Evolutionary conservation across 2,113 vertebrate genomes (phyloP).

Genomic region (Arenaria interpres): DNA sequence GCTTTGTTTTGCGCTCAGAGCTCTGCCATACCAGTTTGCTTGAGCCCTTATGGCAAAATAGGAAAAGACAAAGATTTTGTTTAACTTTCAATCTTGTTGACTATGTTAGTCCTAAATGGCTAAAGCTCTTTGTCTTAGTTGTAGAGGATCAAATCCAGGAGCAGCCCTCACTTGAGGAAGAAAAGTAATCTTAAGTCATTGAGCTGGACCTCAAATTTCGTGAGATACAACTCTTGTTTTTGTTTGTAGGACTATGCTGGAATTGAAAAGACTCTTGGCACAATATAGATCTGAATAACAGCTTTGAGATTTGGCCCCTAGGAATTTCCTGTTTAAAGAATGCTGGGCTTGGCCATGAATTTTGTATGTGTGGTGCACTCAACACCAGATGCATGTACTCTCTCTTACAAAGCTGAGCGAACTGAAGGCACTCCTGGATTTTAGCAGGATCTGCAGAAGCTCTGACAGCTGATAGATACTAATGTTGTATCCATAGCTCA

Average conservation of each 20-base stretch:
- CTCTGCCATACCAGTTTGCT: not conserved
- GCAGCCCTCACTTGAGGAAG: not conserved
- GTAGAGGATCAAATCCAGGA: not conserved
- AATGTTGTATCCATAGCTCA: not conserved
- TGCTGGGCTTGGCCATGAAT: conserved; percentile 39
- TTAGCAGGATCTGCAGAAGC: not conserved
- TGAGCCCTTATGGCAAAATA: not conserved
- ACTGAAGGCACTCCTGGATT: not conserved
- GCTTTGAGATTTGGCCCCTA: conserved; percentile 38
- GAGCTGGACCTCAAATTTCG: not conserved
- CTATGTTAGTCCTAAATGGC: not conserved
- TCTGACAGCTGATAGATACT: not conserved
- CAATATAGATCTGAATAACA: not conserved
- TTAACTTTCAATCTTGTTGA: not conserved
- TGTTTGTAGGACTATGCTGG: not conserved
- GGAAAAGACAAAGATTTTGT: not conserved
- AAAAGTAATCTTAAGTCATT: not conserved
- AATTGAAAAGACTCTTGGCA: conserved; percentile 18
- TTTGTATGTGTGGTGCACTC: not conserved
- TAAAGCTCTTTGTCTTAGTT: not conserved
- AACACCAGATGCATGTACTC: not conserved
- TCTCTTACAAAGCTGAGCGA: not conserved
- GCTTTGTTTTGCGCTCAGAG: not conserved
- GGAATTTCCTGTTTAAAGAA: conserved; percentile 63
- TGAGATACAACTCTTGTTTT: not conserved